phyloP scores from a whole-genome alignment of 2,113 vertebrate genomes.

The Entelurus aequoreus region DNA sequence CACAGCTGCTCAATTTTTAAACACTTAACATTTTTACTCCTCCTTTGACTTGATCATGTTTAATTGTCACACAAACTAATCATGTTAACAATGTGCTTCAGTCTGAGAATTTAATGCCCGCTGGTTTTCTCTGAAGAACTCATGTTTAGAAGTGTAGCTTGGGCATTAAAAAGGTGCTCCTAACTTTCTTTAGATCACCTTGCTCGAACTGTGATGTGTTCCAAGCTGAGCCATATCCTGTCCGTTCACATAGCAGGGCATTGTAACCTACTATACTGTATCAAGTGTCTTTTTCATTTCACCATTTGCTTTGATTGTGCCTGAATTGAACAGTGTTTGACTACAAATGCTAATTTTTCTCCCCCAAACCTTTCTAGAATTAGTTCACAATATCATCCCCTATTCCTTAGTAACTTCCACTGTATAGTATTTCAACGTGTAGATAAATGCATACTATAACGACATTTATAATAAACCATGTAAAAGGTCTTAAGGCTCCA shows the following conservation, averaged over 20 bases:
- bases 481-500: conserved; percentile 19
- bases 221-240: conserved; percentile 61
- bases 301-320: conserved; percentile 53
- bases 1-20: conserved; percentile 5
- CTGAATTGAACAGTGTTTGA: conserved; percentile 46
- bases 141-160: conserved; percentile 35
- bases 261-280: conserved; percentile 50
- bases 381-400: conserved; percentile 46
- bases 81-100: neutral
- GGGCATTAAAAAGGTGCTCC: conserved; percentile 49
- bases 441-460: conserved; percentile 58
- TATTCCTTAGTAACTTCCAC: conserved; percentile 55
- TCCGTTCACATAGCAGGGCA: conserved; percentile 41
- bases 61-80: conserved; percentile 21
- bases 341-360: conserved; percentile 25
- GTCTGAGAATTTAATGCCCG: neutral
- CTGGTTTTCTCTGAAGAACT: conserved; percentile 5
- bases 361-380: conserved; percentile 33
- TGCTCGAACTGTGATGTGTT: conserved; percentile 39
- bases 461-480: conserved; percentile 39
- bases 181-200: conserved; percentile 31
- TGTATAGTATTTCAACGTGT: conserved; percentile 61
- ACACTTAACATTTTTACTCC: neutral
- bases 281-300: conserved; percentile 35
- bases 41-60: conserved; percentile 19